Percentiles rank a stretch among this genome's conserved stretches.
Evolutionary conservation across 2,797 vertebrate genomes (phyloP).

Genomic region (Eulemur albifrons): DNA sequence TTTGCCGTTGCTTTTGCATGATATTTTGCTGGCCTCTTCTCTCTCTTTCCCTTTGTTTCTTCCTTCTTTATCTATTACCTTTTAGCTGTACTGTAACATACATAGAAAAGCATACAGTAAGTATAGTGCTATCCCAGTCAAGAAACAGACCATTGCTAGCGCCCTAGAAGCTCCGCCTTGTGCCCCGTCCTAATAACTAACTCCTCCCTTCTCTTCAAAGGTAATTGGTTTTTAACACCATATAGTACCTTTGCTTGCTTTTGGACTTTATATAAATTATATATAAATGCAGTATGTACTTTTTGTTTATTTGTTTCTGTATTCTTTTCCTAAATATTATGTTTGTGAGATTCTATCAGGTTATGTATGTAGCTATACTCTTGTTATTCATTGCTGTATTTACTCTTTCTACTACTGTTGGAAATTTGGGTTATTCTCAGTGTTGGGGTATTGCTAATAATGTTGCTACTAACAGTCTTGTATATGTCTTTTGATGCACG

Average conservation of each 20-base stretch:
- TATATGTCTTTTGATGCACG: neutral
- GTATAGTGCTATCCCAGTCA: neutral
- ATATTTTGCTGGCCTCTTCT: neutral
- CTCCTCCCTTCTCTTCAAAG: neutral
- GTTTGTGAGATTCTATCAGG: neutral
- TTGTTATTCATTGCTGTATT: neutral
- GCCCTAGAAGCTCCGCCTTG: neutral
- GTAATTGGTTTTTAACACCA: neutral
- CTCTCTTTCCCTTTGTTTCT: neutral
- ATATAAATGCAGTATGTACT: neutral
- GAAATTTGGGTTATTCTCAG: neutral
- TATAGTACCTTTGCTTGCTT: neutral
- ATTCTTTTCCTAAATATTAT: neutral
- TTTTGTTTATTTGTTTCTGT: slow-evolving; percentile 4
- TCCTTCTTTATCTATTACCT: neutral
- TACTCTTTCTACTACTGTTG: neutral
- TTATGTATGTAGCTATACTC: neutral
- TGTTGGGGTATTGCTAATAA: neutral
- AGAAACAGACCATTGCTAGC: neutral
- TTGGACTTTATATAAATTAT: neutral
- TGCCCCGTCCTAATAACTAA: neutral
- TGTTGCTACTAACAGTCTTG: neutral
- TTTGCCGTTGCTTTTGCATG: neutral
- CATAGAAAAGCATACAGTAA: neutral
- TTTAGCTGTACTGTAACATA: neutral